Evolutionary conservation across 2,888 invertebrate genomes (phyloP).

Genomic region (Leucophenga maculata): DNA sequence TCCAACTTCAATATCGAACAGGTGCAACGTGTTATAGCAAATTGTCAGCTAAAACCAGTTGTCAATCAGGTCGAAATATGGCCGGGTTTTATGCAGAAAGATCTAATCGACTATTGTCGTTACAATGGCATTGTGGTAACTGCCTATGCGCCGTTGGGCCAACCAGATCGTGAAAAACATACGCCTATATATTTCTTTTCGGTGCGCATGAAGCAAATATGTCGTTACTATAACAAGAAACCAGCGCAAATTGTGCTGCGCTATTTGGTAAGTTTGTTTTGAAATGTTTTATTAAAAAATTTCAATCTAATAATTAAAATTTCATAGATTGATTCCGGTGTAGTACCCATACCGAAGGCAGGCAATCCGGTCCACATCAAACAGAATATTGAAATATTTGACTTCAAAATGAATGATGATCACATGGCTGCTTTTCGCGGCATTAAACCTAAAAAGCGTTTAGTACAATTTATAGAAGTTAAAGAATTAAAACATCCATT

Average conservation of each 20-base stretch:
- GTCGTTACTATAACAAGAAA: conserved; percentile 76
- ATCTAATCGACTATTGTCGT: conserved; percentile 79
- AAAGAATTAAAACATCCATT: conserved; percentile 43
- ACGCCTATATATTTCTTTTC: conserved; percentile 72
- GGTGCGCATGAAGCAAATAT: conserved; percentile 73
- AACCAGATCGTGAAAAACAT: conserved; percentile 75
- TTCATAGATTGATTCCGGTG: conserved; percentile 59
- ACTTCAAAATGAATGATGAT: conserved; percentile 74
- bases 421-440: conserved; percentile 68
- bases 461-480: conserved; percentile 44
- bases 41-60: conserved; percentile 64
- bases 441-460: conserved; percentile 48
- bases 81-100: conserved; percentile 70
- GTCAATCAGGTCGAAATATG: conserved; percentile 69
- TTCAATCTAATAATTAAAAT: not conserved
- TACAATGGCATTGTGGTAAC: conserved; percentile 77
- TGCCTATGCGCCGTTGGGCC: conserved; percentile 83
- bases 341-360: conserved; percentile 76
- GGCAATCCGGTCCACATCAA: conserved; percentile 73
- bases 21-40: conserved; percentile 61
- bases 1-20: conserved; percentile 69
- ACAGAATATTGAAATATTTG: conserved; percentile 75
- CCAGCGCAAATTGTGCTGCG: conserved; percentile 77
- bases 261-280: conserved; percentile 74
- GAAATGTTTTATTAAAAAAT: too few species aligned